Base-by-base conservation (phyloP, 2,797 vertebrate species). In the Thunnus albacares region DNA sequence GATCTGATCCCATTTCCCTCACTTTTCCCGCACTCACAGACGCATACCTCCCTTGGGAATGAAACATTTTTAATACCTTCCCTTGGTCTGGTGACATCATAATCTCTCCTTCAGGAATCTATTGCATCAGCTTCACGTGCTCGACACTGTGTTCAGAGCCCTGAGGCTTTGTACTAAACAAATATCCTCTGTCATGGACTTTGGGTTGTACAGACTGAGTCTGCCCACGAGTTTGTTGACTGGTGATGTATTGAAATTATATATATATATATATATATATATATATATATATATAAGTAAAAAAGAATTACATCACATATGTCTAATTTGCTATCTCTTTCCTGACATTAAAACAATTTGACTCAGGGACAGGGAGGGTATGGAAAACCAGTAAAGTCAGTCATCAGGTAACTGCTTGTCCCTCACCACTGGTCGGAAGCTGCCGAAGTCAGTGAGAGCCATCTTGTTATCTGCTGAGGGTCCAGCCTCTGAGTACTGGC, bases 391-490 rank as follows among this genome's bases (percentile, higher is more conserved):
- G 38, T 18, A 58, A 55, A 45, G 26, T 33, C 20, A 15, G 33
- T 53, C 26, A 59, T 20, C 10, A 13, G 10, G 10, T 63, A 70
- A 67, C 45, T 51, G 28, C 45, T 20, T 56, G 45, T 63, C 1
- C 24, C 96, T 95, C 94, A 99, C 98, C 96, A 79, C 90, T 69
- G 92, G 60, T 65, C 84, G 92, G 49, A 93, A 88, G 57, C 90
- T 96, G 83, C 93, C 94, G 47, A 97, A 96, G 24, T 97, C 96
- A n/a, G 93, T 94, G 24, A 96, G 94, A 73, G 95, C 76, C 87
- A 96, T 92, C 95, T 97, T 98, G 91, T 94, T 96, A 14, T 95
- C 95, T 72, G 89, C 81, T 45, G 72, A 90, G 71, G 88, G 67
- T 88, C 92, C 93, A 15, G 90, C 93, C 66, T 97, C 95, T 1